phyloP scores from a whole-genome alignment of 1,140 invertebrate genomes.

The Saccostrea glomerata region DNA sequence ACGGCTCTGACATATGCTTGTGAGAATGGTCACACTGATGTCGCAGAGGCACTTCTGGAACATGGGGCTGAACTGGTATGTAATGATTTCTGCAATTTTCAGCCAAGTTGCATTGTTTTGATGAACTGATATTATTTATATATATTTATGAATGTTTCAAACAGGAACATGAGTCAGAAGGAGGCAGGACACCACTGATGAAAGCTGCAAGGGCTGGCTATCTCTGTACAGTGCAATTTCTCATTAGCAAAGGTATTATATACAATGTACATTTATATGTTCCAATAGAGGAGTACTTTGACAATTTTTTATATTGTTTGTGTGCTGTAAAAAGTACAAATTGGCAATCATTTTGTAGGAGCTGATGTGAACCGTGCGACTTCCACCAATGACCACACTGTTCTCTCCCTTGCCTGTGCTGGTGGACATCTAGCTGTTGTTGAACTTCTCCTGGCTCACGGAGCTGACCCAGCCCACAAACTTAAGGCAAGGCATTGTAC shows the following conservation, averaged over 20 bases:
- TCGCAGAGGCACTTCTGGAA: constrained; percentile 77
- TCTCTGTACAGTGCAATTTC: constrained; percentile 79
- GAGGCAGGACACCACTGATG: constrained; percentile 81
- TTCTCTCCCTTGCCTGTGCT: constrained; percentile 83
- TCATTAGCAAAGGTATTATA: constrained; percentile 77
- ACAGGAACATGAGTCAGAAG: constrained; percentile 79
- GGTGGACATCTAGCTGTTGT: constrained; percentile 96
- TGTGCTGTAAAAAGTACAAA: not conserved
- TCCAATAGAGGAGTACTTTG: too few relatives aligned
- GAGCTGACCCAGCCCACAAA: constrained; percentile 97
- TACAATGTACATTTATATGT: not conserved
- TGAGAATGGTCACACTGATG: constrained; percentile 80
- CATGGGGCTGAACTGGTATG: constrained; percentile 78
- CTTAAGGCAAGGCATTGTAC: constrained; percentile 85
- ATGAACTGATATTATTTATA: not conserved
- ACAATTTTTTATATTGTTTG: not conserved
- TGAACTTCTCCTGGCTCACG: constrained; percentile 91
- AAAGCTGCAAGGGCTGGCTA: constrained; percentile 81
- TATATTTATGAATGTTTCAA: constrained; percentile 30
- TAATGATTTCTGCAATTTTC: constrained; percentile 13
- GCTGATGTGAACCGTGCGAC: constrained; percentile 79
- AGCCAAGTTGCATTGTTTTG: not conserved
- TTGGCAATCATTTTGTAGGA: constrained; percentile 62
- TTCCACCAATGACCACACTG: constrained; percentile 80
- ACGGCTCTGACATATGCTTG: constrained; percentile 80